These are phyloP conservation scores for Agonopterix heracliana DNA, from an alignment of 2,888 invertebrate genomes.

Conservation along the genomic window DNA sequence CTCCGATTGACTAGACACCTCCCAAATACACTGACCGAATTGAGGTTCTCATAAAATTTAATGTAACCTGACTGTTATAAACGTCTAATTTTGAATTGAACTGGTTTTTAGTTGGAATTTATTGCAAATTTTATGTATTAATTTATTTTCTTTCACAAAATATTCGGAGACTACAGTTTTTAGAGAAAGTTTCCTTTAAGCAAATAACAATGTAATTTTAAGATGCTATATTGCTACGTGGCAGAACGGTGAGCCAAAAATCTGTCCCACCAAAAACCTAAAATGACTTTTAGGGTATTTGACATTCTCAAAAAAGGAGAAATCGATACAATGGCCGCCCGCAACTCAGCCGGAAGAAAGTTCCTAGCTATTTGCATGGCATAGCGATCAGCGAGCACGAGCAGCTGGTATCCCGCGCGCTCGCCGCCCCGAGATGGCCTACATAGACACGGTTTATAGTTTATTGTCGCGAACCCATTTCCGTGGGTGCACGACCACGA, in stretches of 20 bases:
- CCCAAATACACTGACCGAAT: conserved; percentile 7
- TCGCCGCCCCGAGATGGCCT: conserved; percentile 48
- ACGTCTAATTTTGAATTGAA: too few relatives aligned
- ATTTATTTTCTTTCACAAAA: too few relatives aligned
- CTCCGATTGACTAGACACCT: conserved; percentile 22
- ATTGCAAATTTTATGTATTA: too few relatives aligned
- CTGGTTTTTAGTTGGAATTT: background rate
- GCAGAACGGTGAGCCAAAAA: too few relatives aligned
- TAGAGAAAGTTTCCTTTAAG: too few relatives aligned
- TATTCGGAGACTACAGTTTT: too few relatives aligned
- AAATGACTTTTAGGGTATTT: too few relatives aligned
- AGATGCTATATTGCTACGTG: too few relatives aligned
- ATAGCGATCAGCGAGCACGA: conserved; percentile 25
- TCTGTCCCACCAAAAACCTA: too few relatives aligned
- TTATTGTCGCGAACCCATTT: conserved; percentile 69
- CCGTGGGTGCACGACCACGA: conserved; percentile 61
- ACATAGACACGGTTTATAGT: conserved; percentile 66
- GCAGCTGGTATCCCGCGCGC: conserved; percentile 35
- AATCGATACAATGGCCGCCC: conserved; percentile 64
- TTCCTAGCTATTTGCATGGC: conserved; percentile 69
- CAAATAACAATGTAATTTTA: too few relatives aligned
- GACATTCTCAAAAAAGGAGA: conserved; percentile 29
- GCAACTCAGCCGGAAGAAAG: conserved; percentile 65
- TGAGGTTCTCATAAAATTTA: background rate
- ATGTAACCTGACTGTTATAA: background rate